These are phyloP conservation scores for Agrilus cyanescens DNA, from an alignment of 2,888 invertebrate genomes.

Conservation along the genomic window DNA sequence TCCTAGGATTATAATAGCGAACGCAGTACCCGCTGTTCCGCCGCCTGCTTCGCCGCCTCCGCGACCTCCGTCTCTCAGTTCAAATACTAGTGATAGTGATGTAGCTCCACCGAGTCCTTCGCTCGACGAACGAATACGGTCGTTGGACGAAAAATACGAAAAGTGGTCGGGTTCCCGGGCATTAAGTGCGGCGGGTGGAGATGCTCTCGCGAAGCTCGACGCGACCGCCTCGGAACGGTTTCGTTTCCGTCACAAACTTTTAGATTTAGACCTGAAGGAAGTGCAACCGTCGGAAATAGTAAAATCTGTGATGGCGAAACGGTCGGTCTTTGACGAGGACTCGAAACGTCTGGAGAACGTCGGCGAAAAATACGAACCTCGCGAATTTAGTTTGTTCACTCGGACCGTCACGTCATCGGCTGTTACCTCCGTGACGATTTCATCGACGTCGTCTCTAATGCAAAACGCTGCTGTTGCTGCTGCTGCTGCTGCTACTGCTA, in stretches of 20 bases:
- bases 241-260: constrained; percentile 57
- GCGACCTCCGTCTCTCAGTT: constrained; percentile 63
- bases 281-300: constrained; percentile 88
- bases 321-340: constrained; percentile 94
- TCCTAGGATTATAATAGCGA: constrained; percentile 30
- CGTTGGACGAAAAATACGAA: constrained; percentile 86
- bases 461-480: constrained; percentile 17
- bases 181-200: constrained; percentile 43
- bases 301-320: constrained; percentile 80
- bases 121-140: constrained; percentile 83
- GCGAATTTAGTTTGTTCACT: constrained; percentile 38
- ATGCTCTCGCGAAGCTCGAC: constrained; percentile 40
- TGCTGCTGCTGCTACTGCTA: constrained; percentile 10
- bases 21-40: constrained; percentile 34
- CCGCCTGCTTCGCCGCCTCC: constrained; percentile 53
- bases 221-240: constrained; percentile 42
- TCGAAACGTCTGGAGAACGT: constrained; percentile 83
- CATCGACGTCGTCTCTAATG: constrained; percentile 12
- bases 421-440: background rate
- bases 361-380: constrained; percentile 68
- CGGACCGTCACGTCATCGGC: constrained; percentile 18
- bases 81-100: constrained; percentile 60
- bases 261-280: constrained; percentile 68
- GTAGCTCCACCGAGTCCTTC: constrained; percentile 60
- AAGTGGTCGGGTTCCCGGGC: constrained; percentile 69